Evolutionary conservation across 2,797 vertebrate species (phyloP).

Genomic region (Alfaro cultratus): DNA sequence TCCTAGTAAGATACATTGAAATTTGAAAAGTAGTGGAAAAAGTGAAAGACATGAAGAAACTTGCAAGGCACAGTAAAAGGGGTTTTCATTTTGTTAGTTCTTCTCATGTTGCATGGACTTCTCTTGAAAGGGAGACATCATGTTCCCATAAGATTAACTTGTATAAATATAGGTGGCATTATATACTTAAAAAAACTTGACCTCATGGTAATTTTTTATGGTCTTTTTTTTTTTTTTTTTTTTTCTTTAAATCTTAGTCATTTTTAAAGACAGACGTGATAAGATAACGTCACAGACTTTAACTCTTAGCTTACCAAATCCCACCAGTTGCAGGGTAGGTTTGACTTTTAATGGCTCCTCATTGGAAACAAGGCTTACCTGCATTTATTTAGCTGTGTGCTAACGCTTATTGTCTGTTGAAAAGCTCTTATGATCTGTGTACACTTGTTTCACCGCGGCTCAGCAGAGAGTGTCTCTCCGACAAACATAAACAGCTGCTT

Average conservation of each 20-base stretch:
- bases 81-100: not conserved
- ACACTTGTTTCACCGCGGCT: not conserved
- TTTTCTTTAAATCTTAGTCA: not conserved
- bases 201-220: not conserved
- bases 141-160: not conserved
- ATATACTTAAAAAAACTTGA: not conserved
- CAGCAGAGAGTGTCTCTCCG: not conserved
- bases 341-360: not conserved
- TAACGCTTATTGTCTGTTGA: not conserved
- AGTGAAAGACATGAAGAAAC: not conserved
- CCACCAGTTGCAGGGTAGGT: not conserved
- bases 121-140: not conserved
- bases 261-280: not conserved
- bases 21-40: not conserved
- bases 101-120: not conserved
- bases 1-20: not conserved
- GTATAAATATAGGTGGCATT: not conserved
- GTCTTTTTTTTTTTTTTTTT: not conserved
- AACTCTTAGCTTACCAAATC: not conserved
- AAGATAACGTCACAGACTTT: not conserved
- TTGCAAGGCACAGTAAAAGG: not conserved
- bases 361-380: not conserved
- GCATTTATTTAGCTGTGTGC: not conserved
- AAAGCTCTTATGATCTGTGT: not conserved
- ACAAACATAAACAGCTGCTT: slow-evolving; percentile 1